Conservation (phyloP, 1,140 invertebrate genomes). For the Anastrepha ludens region DNA sequence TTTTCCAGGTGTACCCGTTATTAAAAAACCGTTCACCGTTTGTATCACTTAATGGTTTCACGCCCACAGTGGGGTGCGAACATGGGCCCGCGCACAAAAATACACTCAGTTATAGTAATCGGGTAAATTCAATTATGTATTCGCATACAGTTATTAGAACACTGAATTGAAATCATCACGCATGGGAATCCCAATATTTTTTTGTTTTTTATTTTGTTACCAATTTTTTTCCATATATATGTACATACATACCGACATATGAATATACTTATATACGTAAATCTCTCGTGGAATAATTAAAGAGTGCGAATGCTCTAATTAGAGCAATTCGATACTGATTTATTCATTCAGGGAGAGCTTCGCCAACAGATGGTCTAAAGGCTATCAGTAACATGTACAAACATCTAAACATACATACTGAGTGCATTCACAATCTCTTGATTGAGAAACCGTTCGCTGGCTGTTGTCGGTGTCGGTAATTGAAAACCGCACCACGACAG, state of each 20-base stretch:
- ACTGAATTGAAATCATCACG: too few species aligned
- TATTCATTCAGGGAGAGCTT: background rate
- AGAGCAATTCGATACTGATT: slow-evolving; percentile 5
- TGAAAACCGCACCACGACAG: background rate
- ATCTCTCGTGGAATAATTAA: background rate
- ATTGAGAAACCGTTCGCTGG: background rate
- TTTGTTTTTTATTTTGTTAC: background rate
- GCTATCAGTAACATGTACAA: background rate
- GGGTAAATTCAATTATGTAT: too few species aligned
- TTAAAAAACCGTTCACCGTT: too few species aligned
- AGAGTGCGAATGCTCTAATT: background rate
- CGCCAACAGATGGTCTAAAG: background rate
- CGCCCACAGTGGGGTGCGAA: too few species aligned
- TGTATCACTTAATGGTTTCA: too few species aligned
- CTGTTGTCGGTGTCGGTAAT: background rate
- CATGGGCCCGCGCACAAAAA: too few species aligned
- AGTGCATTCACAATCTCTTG: background rate
- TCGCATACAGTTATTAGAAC: too few species aligned
- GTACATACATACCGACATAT: background rate
- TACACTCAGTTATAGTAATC: too few species aligned
- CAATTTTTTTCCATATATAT: background rate
- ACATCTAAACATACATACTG: background rate
- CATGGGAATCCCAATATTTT: background rate
- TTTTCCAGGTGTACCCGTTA: too few species aligned
- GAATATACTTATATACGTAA: background rate